These are phyloP conservation scores for Hartigia nigra DNA, from an alignment of 2,888 invertebrate species.

Conservation along the genomic window DNA sequence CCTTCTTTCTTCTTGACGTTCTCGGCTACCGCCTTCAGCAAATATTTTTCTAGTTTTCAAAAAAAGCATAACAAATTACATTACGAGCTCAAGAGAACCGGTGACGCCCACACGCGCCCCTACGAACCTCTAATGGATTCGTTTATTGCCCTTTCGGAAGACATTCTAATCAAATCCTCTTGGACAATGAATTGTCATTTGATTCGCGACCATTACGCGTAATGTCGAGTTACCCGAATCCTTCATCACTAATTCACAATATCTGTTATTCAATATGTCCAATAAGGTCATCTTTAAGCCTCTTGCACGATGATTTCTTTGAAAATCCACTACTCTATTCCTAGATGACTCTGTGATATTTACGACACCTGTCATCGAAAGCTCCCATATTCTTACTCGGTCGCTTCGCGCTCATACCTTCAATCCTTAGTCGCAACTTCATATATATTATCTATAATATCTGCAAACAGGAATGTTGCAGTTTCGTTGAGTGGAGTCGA, in stretches of 20 bases:
- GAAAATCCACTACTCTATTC: background rate
- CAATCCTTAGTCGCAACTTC: background rate
- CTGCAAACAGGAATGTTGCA: background rate
- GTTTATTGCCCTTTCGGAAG: background rate
- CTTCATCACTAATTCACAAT: background rate
- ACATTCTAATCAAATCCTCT: background rate
- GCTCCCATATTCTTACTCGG: background rate
- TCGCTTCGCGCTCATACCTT: background rate
- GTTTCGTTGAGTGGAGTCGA: background rate
- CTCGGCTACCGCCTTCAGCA: background rate
- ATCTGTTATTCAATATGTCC: too few species aligned
- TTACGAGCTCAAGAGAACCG: background rate
- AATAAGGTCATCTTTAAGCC: too few species aligned
- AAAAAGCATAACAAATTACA: slow-evolving; percentile 1
- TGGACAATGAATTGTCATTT: background rate
- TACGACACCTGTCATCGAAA: background rate
- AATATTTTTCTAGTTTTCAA: slow-evolving; percentile 1
- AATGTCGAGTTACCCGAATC: background rate
- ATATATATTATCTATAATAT: background rate
- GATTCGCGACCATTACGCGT: background rate
- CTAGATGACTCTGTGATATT: background rate
- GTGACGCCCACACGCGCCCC: background rate
- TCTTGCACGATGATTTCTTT: too few species aligned
- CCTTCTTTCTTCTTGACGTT: background rate
- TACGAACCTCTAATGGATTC: background rate